These are phyloP conservation scores for Melipona bicolor DNA, from an alignment of 2,888 invertebrate species.

Conservation along the genomic window DNA sequence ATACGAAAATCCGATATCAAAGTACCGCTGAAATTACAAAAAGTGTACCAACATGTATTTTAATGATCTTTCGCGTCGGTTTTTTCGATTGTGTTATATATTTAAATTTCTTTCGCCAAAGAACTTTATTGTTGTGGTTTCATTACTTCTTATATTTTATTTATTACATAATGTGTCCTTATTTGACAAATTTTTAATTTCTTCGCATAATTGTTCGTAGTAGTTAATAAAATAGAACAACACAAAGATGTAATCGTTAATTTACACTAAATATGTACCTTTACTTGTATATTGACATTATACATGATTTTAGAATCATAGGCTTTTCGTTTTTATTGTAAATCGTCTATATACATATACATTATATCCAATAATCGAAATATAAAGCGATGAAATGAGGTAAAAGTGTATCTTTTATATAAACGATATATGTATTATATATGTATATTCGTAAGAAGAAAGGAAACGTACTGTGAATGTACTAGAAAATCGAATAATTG, in stretches of 20 bases:
- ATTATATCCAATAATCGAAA: background rate
- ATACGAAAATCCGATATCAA: background rate
- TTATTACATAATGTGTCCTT: background rate
- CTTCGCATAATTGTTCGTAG: background rate
- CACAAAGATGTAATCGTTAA: background rate
- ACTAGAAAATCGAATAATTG: background rate
- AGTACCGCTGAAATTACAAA: background rate
- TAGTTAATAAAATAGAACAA: conserved; percentile 10
- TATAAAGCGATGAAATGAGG: conserved; percentile 8
- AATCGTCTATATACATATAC: background rate
- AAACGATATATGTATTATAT: conserved; percentile 2
- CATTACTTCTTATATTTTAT: background rate
- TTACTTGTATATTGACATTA: background rate
- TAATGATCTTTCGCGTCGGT: too few species aligned
- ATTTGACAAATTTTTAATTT: background rate
- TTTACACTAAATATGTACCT: background rate
- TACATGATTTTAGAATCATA: conserved; percentile 7
- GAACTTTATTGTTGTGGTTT: background rate
- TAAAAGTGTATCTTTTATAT: background rate
- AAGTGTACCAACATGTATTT: background rate
- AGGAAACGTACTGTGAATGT: background rate
- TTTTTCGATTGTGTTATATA: too few species aligned
- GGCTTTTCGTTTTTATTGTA: conserved; percentile 3
- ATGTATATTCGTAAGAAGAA: background rate
- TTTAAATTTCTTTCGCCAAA: background rate